Evolutionary conservation across 2,888 invertebrate species (phyloP), one percentile per base, ranked within the genome.

Genomic region (Choreutis nemorana): DNA sequence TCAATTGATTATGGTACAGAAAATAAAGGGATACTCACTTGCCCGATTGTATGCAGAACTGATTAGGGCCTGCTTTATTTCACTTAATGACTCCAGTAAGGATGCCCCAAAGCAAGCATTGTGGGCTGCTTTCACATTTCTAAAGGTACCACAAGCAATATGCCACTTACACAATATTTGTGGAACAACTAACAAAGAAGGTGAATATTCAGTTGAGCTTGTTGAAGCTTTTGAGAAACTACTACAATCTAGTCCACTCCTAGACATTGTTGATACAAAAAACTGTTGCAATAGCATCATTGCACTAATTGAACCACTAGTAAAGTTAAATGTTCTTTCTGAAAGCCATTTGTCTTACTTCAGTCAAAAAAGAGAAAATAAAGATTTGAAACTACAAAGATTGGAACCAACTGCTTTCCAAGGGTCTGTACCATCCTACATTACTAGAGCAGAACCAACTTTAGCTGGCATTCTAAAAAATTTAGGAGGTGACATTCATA

Each of bases 71-170:
- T 92, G 94, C 49, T 86, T 96, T 34, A 86, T 96, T 50, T 92
- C 93, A n/a, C 67, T 97, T 3, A 89, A 93, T 50, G 93, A 94
- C 62, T 90, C 90, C 0, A 87, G 88, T 29, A 90, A 89, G 42
- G 90, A 89, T 24, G 64, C 78, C 2, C 84, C 88, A 5, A 90
- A 91, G 44, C 94, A 95, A 50, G 88, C 94, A 3, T 86, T 94
- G 48, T 96, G 96, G 94, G 93, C 94, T 8, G 94, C 96, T 6
- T 95, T 96, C 55, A 91, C 92, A 1, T 96, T 95, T 55, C 81
- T 97, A 5, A 96, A 96, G 79, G 86, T 96, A 28, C 93, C 94
- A 1, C 87, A 89, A 49, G 86, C 93, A 26, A 81, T 94, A 25
- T 85, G 87, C 32, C 85, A 87, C 39, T 59, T 91, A 24, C 85